Percentiles rank a stretch among this genome's conserved stretches.
These are phyloP conservation scores for Mola mola DNA, from an alignment of 2,113 vertebrate genomes.

Conservation along the genomic window DNA sequence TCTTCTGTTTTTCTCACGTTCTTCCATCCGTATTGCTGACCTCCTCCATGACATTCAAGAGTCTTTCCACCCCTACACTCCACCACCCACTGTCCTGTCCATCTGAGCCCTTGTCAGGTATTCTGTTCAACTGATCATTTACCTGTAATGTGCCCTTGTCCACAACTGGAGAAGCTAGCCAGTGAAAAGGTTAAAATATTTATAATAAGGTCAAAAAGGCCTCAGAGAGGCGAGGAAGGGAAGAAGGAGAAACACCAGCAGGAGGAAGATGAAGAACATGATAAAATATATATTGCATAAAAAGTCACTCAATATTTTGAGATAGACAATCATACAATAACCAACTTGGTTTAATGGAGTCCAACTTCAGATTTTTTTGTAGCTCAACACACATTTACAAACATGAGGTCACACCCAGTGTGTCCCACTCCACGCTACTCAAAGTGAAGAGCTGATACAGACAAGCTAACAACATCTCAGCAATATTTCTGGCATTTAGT, in stretches of 20 bases:
- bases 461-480: no score
- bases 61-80: slow-evolving; percentile 33
- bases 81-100: slow-evolving; percentile 65
- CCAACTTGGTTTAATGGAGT: no score
- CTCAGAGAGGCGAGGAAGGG: slow-evolving; percentile 32
- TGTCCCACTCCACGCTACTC: no score
- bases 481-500: no score
- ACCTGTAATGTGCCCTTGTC: slow-evolving; percentile 72
- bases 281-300: no score
- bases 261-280: neutral
- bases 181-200: slow-evolving; percentile 76
- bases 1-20: slow-evolving; percentile 57
- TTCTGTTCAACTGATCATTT: slow-evolving; percentile 72
- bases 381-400: no score
- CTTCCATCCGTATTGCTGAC: slow-evolving; percentile 43
- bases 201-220: slow-evolving; percentile 73
- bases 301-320: no score
- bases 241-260: slow-evolving; percentile 10
- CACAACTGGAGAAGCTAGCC: slow-evolving; percentile 42
- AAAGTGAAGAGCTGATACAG: no score
- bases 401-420: no score
- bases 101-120: slow-evolving; percentile 75
- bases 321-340: no score
- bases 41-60: slow-evolving; percentile 67
- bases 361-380: no score